phyloP scores from a whole-genome alignment of 2,113 vertebrate species.

The Cariama cristata region DNA sequence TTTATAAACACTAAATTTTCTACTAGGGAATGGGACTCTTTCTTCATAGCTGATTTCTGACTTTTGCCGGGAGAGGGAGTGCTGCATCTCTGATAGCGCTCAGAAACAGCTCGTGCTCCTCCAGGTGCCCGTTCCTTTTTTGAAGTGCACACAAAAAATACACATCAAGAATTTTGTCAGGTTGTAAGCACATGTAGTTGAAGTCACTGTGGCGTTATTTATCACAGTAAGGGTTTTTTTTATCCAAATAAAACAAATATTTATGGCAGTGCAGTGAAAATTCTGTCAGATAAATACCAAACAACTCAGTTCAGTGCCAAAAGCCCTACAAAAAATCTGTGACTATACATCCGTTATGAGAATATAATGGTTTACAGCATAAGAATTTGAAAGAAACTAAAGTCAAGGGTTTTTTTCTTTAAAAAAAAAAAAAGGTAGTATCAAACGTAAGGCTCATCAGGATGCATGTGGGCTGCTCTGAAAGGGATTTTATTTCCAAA shows the following conservation, averaged over 20 bases:
- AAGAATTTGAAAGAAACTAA: not conserved
- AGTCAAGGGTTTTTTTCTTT: not conserved
- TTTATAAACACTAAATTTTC: not conserved
- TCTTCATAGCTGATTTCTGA: not conserved
- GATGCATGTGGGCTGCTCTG: not conserved
- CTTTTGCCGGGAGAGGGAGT: slow-evolving; percentile 46
- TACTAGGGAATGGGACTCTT: not conserved
- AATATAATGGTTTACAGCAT: not conserved
- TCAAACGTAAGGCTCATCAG: not conserved
- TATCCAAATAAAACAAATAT: not conserved
- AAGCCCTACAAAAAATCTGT: not conserved
- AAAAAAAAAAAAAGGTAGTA: not conserved
- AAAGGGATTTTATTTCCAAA: not conserved
- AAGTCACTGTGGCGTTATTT: not conserved
- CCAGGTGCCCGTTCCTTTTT: rapidly evolving
- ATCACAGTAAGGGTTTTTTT: not conserved
- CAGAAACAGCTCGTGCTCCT: not conserved
- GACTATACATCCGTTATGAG: not conserved
- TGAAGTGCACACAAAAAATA: not conserved
- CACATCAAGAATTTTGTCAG: not conserved
- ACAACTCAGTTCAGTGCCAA: not conserved
- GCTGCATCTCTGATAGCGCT: not conserved
- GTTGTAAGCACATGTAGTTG: not conserved
- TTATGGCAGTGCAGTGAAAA: not conserved
- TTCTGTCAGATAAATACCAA: not conserved